Evolutionary conservation across 92 coral and sea anemone genomes (phyloP).

Genomic region (Palythoa grandiflora): DNA sequence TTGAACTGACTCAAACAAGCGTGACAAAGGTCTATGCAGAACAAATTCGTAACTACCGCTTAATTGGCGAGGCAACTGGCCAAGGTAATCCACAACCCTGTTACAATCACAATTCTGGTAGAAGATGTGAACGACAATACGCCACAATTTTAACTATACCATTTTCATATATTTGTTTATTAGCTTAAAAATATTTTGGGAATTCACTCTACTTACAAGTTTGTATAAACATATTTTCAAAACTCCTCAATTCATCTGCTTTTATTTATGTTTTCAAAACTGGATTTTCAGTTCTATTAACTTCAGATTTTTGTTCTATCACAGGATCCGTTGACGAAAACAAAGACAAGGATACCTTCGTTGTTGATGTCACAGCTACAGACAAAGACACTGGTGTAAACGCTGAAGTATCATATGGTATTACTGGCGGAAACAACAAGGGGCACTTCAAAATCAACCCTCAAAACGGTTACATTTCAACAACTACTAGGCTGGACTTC

Average conservation of each 20-base stretch:
- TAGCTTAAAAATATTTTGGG: too few relatives aligned
- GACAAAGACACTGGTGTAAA: slow-evolving; percentile 80
- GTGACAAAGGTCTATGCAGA: too few relatives aligned
- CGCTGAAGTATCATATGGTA: slow-evolving; percentile 73
- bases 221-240: too few relatives aligned
- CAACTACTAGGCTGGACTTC: slow-evolving; percentile 75
- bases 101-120: slow-evolving; percentile 70
- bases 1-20: too few relatives aligned
- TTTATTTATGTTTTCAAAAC: background rate
- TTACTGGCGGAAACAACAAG: slow-evolving; percentile 72
- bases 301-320: background rate
- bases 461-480: slow-evolving; percentile 64
- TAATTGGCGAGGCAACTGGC: slow-evolving; percentile 74
- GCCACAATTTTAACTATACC: slow-evolving; percentile 70
- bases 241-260: background rate
- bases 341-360: slow-evolving; percentile 45
- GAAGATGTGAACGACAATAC: slow-evolving; percentile 87
- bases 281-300: background rate
- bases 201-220: too few relatives aligned
- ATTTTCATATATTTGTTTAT: background rate
- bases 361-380: slow-evolving; percentile 74
- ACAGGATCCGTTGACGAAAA: slow-evolving; percentile 78
- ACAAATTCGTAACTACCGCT: slow-evolving; percentile 54
- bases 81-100: slow-evolving; percentile 67
- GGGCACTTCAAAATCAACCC: slow-evolving; percentile 73